Evolutionary conservation across 2,888 invertebrate genomes (phyloP).

Genomic region (Drosophila longiperda): DNA sequence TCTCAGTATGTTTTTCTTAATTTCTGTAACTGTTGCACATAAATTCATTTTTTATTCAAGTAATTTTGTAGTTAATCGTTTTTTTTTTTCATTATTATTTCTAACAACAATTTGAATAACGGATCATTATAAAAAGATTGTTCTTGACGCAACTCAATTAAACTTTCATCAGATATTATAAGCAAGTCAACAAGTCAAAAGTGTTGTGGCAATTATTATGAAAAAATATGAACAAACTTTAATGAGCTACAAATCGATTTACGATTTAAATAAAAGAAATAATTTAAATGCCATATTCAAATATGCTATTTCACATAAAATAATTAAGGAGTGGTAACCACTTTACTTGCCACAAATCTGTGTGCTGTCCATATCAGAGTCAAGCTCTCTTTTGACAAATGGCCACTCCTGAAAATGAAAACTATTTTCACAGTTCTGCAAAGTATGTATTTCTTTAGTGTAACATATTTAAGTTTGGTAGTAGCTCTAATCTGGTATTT

Average conservation of each 20-base stretch:
- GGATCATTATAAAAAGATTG: neutral
- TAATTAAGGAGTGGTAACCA: neutral
- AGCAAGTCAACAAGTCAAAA: neutral
- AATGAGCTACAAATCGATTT: neutral
- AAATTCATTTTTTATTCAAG: neutral
- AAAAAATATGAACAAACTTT: neutral
- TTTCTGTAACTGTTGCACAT: neutral
- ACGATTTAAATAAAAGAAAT: neutral
- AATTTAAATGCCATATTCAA: neutral
- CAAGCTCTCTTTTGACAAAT: neutral
- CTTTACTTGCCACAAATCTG: neutral
- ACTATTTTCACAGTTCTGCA: conserved; percentile 3
- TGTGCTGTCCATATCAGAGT: neutral
- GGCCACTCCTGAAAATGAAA: conserved; percentile 20
- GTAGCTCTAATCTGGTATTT: conserved; percentile 32
- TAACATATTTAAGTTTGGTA: conserved; percentile 40
- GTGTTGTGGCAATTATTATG: neutral
- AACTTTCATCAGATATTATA: neutral
- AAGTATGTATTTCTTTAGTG: conserved; percentile 15
- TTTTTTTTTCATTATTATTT: too few species aligned
- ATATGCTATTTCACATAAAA: neutral
- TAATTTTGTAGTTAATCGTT: neutral
- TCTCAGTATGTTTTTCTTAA: conserved; percentile 15
- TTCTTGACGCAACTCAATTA: neutral
- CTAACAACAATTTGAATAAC: neutral